Conservation (phyloP, 64 coral and sea anemone genomes). For the Catalaphyllia jardinei region DNA sequence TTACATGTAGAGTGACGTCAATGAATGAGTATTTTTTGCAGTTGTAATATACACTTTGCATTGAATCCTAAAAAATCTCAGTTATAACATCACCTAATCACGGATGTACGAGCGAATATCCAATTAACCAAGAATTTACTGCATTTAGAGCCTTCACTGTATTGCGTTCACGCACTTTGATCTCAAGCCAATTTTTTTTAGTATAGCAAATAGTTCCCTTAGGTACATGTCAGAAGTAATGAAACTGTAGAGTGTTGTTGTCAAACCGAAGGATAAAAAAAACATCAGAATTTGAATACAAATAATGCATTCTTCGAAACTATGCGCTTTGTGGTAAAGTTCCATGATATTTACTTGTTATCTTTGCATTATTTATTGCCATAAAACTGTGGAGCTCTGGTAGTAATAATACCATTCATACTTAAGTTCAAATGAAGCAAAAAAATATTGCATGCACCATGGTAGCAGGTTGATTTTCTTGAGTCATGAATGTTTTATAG, state of each 20-base stretch:
- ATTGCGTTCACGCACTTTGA: background rate
- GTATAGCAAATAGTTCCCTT: background rate
- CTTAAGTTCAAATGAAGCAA: background rate
- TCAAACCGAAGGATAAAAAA: too few relatives aligned
- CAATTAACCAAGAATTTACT: background rate
- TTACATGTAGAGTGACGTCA: background rate
- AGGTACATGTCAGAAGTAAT: background rate
- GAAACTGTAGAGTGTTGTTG: background rate
- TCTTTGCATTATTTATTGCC: too few relatives aligned
- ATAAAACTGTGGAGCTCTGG: background rate
- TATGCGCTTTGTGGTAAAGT: too few relatives aligned
- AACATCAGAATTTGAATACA: too few relatives aligned
- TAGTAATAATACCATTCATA: background rate
- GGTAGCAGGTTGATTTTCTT: background rate
- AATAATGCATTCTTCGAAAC: too few relatives aligned
- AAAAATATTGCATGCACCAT: background rate
- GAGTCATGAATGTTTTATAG: conserved; percentile 26
- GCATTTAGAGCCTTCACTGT: background rate
- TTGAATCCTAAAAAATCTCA: background rate
- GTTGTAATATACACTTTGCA: background rate
- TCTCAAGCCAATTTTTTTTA: background rate
- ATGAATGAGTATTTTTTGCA: background rate
- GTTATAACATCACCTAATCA: background rate
- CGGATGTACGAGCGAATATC: background rate
- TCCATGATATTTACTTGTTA: too few relatives aligned